phyloP scores from a whole-genome alignment of 2,113 vertebrate genomes.

The Gasterosteus nipponicus region DNA sequence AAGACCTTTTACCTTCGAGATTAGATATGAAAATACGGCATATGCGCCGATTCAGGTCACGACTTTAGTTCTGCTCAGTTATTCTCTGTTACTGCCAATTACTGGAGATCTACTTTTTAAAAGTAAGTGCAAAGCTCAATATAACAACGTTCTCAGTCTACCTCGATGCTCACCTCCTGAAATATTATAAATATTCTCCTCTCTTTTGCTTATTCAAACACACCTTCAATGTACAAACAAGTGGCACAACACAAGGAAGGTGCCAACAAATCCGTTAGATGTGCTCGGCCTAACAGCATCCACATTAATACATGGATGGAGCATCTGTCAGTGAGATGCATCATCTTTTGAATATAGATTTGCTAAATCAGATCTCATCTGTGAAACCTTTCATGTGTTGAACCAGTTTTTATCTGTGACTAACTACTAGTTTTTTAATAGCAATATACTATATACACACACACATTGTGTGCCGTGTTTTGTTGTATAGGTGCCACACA shows the following conservation, averaged over 20 bases:
- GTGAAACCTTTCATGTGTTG: neutral
- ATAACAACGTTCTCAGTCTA: slow-evolving; percentile 8
- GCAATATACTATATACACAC: neutral
- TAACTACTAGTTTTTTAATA: neutral
- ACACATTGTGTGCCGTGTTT: neutral
- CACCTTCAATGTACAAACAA: neutral
- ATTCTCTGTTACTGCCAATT: slow-evolving; percentile 7
- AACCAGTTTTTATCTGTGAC: neutral
- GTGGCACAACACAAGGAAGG: slow-evolving; percentile 7
- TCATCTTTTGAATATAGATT: slow-evolving; percentile 17
- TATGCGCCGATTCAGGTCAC: slow-evolving; percentile 23
- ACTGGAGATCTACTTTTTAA: neutral
- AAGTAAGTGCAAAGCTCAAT: slow-evolving; percentile 2
- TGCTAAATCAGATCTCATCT: neutral
- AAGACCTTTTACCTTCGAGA: slow-evolving; percentile 1
- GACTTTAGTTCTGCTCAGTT: slow-evolving; percentile 9
- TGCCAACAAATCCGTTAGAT: slow-evolving; percentile 6
- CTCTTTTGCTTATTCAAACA: slow-evolving; percentile 2
- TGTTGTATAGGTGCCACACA: neutral
- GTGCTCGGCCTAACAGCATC: neutral
- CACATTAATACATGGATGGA: neutral
- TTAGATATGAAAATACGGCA: slow-evolving; percentile 14
- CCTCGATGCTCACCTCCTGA: neutral
- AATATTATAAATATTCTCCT: slow-evolving; percentile 16
- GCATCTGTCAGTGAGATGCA: neutral